phyloP scores from a whole-genome alignment of 2,113 vertebrate species.

The Hemicordylus capensis region DNA sequence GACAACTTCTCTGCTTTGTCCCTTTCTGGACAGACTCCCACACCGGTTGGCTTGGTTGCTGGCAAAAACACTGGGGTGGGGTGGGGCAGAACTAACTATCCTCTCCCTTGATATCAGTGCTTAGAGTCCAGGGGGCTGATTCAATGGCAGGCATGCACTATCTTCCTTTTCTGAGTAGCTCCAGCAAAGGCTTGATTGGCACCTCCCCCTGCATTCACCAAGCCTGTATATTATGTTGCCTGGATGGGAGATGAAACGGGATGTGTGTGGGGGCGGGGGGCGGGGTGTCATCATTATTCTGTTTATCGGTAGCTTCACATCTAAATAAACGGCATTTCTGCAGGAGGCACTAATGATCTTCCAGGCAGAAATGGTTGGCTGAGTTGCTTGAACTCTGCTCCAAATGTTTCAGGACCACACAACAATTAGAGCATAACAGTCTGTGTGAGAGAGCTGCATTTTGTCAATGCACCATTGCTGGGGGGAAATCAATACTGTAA shows the following conservation, averaged over 20 bases:
- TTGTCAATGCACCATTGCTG: slow-evolving; percentile 16
- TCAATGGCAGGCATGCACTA: too few species aligned
- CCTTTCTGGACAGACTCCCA: too few species aligned
- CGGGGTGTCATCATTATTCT: not conserved
- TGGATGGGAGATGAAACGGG: rapidly evolving
- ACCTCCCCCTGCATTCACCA: too few species aligned
- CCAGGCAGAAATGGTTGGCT: not conserved
- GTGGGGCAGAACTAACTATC: too few species aligned
- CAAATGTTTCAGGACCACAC: slow-evolving; percentile 16
- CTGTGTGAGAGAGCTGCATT: slow-evolving; percentile 27
- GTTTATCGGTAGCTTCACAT: not conserved
- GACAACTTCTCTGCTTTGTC: too few species aligned
- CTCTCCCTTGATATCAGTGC: too few species aligned
- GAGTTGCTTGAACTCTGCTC: slow-evolving; percentile 26
- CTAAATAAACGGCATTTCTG: not conserved
- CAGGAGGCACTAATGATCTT: slow-evolving; percentile 4
- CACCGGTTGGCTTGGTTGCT: too few species aligned
- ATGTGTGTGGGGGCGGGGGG: too few species aligned
- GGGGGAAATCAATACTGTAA: slow-evolving; percentile 38
- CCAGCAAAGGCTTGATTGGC: not conserved
- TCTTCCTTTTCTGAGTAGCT: too few species aligned
- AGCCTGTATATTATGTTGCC: not conserved
- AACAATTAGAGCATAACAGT: slow-evolving; percentile 19
- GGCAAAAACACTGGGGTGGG: too few species aligned
- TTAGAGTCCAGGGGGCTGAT: too few species aligned